phyloP scores from a whole-genome alignment of 2,888 invertebrate species.

The Orchestes rusci region DNA sequence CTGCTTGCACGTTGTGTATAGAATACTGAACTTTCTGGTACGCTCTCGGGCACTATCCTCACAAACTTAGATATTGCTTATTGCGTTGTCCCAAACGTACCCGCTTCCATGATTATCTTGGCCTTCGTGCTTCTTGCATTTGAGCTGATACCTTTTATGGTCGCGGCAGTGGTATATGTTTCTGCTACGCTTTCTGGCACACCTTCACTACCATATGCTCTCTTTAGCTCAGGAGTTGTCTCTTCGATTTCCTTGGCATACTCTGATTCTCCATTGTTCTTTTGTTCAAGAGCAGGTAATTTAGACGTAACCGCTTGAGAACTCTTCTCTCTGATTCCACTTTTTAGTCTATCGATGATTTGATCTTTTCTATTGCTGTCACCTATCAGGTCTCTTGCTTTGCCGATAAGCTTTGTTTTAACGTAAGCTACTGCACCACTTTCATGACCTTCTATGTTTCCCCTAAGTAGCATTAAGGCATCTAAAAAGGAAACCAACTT shows the following conservation, averaged over 20 bases:
- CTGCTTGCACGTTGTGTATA: no score
- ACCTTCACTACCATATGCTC: constrained; percentile 12
- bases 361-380: not conserved
- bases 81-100: no score
- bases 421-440: constrained; percentile 13
- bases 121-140: constrained; percentile 6
- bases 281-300: constrained; percentile 4
- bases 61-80: no score
- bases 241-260: constrained; percentile 11
- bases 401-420: constrained; percentile 8
- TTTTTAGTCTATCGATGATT: constrained; percentile 8
- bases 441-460: constrained; percentile 1
- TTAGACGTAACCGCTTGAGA: constrained; percentile 5
- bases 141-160: constrained; percentile 5
- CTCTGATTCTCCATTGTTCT: constrained; percentile 3
- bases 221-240: constrained; percentile 4
- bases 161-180: constrained; percentile 3
- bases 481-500: constrained; percentile 1
- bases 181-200: constrained; percentile 12
- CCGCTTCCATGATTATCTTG: not conserved
- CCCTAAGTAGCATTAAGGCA: not conserved
- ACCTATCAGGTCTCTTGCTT: constrained; percentile 1
- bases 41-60: no score
- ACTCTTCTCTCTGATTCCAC: constrained; percentile 10
- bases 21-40: no score